phyloP scores from a whole-genome alignment of 2,797 vertebrate species.

The Apogon talboti region DNA sequence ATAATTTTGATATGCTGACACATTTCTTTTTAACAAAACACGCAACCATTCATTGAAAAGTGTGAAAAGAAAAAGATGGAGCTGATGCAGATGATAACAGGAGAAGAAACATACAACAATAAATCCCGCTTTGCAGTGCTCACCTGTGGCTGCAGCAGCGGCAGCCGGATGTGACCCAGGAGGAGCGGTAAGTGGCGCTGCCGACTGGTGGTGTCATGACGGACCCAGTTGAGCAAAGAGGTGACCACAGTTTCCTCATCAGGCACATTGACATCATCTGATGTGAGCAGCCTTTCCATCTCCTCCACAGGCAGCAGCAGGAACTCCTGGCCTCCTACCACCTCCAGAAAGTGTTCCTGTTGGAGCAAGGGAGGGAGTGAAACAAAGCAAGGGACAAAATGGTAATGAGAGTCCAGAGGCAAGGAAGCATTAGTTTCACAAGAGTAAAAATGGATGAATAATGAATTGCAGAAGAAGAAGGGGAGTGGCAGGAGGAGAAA shows the following conservation, averaged over 20 bases:
- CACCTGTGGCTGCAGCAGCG: conserved; percentile 95
- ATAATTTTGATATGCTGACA: neutral
- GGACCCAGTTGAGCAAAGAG: conserved; percentile 94
- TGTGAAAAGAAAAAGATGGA: neutral
- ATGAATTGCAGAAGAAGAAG: conserved; percentile 13
- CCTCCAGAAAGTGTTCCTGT: conserved; percentile 97
- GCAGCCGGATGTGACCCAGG: conserved; percentile 92
- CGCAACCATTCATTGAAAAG: neutral
- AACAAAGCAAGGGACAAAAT: conserved; percentile 1
- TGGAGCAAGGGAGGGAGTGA: conserved; percentile 12
- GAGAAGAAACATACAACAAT: neutral
- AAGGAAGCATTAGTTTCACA: conserved; percentile 11
- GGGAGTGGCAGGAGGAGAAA: conserved; percentile 6
- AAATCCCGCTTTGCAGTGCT: conserved; percentile 24
- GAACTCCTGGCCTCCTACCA: conserved; percentile 96
- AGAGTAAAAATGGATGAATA: conserved; percentile 22
- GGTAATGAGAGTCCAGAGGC: neutral
- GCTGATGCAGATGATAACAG: neutral
- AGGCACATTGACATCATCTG: conserved; percentile 98
- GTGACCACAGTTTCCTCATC: conserved; percentile 95
- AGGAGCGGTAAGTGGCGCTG: conserved; percentile 89
- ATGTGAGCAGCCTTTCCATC: conserved; percentile 93
- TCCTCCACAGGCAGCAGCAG: conserved; percentile 91
- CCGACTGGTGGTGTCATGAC: conserved; percentile 86
- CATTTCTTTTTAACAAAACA: neutral